These are phyloP conservation scores for Dioctria rufipes DNA, from an alignment of 2,888 invertebrate genomes.

Conservation along the genomic window DNA sequence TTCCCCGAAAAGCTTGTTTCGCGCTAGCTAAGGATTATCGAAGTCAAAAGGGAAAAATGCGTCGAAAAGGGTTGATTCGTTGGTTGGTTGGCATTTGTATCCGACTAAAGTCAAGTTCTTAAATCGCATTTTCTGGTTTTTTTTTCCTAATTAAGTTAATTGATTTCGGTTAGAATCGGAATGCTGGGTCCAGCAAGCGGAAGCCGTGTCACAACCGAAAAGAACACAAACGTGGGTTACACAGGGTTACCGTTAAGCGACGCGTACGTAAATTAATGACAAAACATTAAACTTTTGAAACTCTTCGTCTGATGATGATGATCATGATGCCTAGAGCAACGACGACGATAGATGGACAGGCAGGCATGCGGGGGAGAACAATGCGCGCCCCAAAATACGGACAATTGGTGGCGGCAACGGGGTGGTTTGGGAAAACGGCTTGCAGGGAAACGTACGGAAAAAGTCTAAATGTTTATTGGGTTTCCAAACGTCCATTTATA, in stretches of 20 bases:
- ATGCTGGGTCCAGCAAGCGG: conserved; percentile 34
- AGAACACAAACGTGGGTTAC: conserved; percentile 10
- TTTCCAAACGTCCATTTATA: conserved; percentile 55
- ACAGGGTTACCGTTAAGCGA: conserved; percentile 33
- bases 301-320: conserved; percentile 4
- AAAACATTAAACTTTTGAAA: conserved; percentile 57
- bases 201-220: conserved; percentile 22
- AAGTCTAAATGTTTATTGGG: conserved; percentile 57
- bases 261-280: conserved; percentile 58
- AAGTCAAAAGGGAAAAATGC: conserved; percentile 40
- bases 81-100: neutral
- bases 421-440: conserved; percentile 28
- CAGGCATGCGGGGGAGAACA: conserved; percentile 4
- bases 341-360: too few species aligned
- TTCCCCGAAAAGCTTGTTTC: conserved; percentile 58
- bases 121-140: conserved; percentile 51
- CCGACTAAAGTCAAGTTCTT: conserved; percentile 41
- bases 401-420: conserved; percentile 28
- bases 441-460: conserved; percentile 15
- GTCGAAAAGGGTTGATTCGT: neutral
- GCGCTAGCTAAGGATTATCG: conserved; percentile 43
- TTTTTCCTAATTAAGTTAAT: conserved; percentile 58
- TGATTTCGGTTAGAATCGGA: conserved; percentile 55
- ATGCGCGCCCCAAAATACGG: conserved; percentile 18
- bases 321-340: too few species aligned